Evolutionary conservation across 2,113 vertebrate genomes (phyloP).

Genomic region (Bos indicus): DNA sequence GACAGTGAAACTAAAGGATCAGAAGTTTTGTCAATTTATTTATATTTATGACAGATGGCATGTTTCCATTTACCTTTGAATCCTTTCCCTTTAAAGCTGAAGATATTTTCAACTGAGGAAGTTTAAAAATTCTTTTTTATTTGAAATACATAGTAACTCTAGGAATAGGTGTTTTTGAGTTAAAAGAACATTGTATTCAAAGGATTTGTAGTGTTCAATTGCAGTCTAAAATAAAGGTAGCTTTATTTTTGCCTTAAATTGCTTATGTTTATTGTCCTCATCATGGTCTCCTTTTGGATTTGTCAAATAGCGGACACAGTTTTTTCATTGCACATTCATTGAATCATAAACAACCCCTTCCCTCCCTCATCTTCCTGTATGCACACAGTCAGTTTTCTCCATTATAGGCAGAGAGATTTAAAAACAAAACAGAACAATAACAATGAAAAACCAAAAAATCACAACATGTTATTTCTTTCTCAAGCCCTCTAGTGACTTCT

Average conservation of each 20-base stretch:
- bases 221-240: background rate
- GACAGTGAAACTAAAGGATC: background rate
- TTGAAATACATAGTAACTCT: background rate
- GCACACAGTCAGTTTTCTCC: background rate
- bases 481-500: background rate
- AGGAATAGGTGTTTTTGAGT: background rate
- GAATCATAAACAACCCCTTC: background rate
- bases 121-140: background rate
- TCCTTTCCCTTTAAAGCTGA: background rate
- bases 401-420: background rate
- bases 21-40: fast-evolving
- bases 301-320: background rate
- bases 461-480: background rate
- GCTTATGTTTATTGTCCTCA: background rate
- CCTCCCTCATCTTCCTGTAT: background rate
- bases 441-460: background rate
- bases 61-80: background rate
- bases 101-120: background rate
- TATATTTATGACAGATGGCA: background rate
- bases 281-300: background rate
- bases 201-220: background rate
- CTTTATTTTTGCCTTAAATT: background rate
- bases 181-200: background rate
- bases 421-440: background rate
- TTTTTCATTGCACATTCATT: background rate